Conservation (phyloP, 2,797 vertebrate genomes). For the Fistularia tabacaria region DNA sequence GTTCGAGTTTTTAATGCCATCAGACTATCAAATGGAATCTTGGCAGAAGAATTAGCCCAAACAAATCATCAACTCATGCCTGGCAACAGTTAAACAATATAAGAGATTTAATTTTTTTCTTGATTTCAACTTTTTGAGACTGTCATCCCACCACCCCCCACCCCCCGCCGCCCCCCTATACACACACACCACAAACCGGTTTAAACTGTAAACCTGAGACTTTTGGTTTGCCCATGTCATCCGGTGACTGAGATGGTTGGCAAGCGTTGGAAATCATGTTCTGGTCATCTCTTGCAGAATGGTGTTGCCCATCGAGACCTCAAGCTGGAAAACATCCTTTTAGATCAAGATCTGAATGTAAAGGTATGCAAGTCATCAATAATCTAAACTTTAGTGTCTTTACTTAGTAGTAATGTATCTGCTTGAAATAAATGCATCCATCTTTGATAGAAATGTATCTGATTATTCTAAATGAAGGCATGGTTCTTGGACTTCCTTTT, state of each 20-base stretch:
- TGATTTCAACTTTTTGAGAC: too few species aligned
- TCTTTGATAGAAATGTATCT: not conserved
- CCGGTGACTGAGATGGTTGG: not conserved
- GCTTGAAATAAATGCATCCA: not conserved
- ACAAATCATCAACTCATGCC: slow-evolving; percentile 29
- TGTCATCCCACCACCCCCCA: too few species aligned
- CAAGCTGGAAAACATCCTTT: slow-evolving; percentile 81
- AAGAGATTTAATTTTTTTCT: slow-evolving; percentile 1
- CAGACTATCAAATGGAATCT: slow-evolving; percentile 30
- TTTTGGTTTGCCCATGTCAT: too few species aligned
- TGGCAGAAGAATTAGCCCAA: slow-evolving; percentile 34
- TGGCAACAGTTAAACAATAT: slow-evolving; percentile 13
- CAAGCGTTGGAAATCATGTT: slow-evolving; percentile 16
- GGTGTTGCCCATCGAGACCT: slow-evolving; percentile 81
- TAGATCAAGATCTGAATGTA: slow-evolving; percentile 78
- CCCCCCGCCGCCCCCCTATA: too few species aligned
- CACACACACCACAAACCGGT: too few species aligned
- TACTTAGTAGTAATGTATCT: not conserved
- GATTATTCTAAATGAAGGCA: not conserved
- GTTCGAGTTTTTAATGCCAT: slow-evolving; percentile 21
- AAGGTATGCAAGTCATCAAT: slow-evolving; percentile 62
- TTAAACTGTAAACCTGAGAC: too few species aligned
- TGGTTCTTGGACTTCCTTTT: not conserved
- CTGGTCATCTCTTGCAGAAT: slow-evolving; percentile 60
- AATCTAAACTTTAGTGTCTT: not conserved